Evolutionary conservation across 1,140 invertebrate species (phyloP).

Genomic region (Thrips palmi): DNA sequence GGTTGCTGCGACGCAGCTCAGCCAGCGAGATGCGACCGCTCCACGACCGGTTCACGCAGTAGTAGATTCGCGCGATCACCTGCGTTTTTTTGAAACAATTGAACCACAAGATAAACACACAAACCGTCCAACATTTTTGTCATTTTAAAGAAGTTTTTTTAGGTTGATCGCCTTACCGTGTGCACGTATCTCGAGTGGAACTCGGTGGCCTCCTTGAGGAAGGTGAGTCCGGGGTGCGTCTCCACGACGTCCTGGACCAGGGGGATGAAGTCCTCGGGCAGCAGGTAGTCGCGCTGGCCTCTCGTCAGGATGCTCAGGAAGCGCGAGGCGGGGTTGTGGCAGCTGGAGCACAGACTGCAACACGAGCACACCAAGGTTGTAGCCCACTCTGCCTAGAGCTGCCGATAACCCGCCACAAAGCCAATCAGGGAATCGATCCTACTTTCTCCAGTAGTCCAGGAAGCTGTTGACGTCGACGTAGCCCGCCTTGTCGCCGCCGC

Average conservation of each 20-base stretch:
- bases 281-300: constrained; percentile 37
- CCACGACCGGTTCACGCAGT: constrained; percentile 96
- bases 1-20: constrained; percentile 83
- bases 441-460: constrained; percentile 82
- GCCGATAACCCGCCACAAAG: not conserved
- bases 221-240: constrained; percentile 94
- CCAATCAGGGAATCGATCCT: constrained; percentile 22
- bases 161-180: no score
- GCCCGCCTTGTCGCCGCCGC: constrained; percentile 50
- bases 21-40: constrained; percentile 74
- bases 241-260: constrained; percentile 96
- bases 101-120: not conserved
- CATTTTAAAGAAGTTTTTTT: constrained; percentile 17
- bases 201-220: constrained; percentile 91
- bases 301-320: constrained; percentile 74
- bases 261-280: constrained; percentile 77
- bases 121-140: not conserved
- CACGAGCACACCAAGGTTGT: constrained; percentile 5
- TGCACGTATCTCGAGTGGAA: constrained; percentile 98
- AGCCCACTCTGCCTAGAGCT: not conserved
- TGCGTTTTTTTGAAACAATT: constrained; percentile 20
- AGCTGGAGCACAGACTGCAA: constrained; percentile 27
- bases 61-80: constrained; percentile 96
- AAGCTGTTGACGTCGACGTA: constrained; percentile 62
- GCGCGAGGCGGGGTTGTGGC: constrained; percentile 75